Base-by-base conservation (phyloP, 2,113 vertebrate genomes). In the Rhabdornis inornatus region DNA sequence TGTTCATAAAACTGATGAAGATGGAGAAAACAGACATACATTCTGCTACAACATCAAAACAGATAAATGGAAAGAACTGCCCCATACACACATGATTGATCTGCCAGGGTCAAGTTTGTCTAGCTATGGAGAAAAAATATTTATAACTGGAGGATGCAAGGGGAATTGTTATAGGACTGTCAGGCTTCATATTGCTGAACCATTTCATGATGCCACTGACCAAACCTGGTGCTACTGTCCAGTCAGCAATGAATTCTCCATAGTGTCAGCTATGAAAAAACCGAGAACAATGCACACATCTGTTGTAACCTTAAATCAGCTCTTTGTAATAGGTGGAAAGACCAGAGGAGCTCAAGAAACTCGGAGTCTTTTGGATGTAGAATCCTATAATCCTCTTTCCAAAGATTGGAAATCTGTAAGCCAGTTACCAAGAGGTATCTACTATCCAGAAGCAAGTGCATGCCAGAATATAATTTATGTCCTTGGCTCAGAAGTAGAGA, bases 151-250 rank as follows among this genome's bases (percentile, higher is more conserved):
- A 21, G 99, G 99, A 68, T 99, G 99, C 94, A 98, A 97, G 52
- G 98, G 99, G 10, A 98, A 98, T 66, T 99, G 99, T 89, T 99
- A 98, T 22, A 98, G 99, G 37, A 98, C 98, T 1, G 96, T 99
- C 71, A 98, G 99, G 63, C 98, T 99, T 85, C 99, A 99, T 49
- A 99, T 99, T 86, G 98, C 98, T 15, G 98, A 99, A 89, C 96
- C 98, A 0, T 98, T 98, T 76, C 99, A 99, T 8, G 98, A 99
- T 39, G 99, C 99, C 57, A 99, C 99, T 9, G 98, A 99, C 33
- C 98, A 99, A 90, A 98, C 98, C 24, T 99, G 99, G 99, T 99
- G 99, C 97, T 99, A 99, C 97, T 99, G 99, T 89, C 99, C 99
- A 13, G 96, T 98, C 83, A 98, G 98, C 64, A 98, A 98, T 77